Evolutionary conservation across 2,113 vertebrate species (phyloP).

Genomic region (Neopipo cinnamomea): DNA sequence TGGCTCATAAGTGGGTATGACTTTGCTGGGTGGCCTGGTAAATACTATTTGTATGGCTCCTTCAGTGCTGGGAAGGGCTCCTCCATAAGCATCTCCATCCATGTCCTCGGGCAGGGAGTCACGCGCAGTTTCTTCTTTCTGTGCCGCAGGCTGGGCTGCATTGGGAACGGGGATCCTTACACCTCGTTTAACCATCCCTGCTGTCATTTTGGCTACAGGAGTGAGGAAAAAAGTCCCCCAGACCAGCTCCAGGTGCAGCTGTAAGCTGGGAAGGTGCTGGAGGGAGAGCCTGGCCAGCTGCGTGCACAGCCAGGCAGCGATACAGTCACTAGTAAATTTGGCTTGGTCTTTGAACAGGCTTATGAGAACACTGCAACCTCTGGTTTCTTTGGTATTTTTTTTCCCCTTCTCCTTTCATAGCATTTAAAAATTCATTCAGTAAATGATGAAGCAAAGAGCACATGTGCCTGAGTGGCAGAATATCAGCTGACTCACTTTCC

Average conservation of each 20-base stretch:
- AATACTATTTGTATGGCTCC: not conserved
- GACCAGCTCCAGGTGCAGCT: not conserved
- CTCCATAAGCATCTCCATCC: not conserved
- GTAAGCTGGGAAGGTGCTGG: not conserved
- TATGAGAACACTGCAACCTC: not conserved
- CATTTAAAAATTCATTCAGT: conserved; percentile 9
- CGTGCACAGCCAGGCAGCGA: accelerated
- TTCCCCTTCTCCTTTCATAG: not conserved
- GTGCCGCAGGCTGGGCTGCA: accelerated
- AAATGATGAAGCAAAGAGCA: not conserved
- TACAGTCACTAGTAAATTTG: not conserved
- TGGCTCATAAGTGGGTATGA: not conserved
- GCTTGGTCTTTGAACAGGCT: not conserved
- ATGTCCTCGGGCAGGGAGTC: accelerated
- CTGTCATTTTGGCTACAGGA: not conserved
- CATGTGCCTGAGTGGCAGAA: not conserved
- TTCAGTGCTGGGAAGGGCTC: not conserved
- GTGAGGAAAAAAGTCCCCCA: not conserved
- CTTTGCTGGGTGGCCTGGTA: not conserved
- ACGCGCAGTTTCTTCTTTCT: accelerated
- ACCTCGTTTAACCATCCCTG: not conserved
- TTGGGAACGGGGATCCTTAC: not conserved
- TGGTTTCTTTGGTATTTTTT: not conserved
- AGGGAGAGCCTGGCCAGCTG: not conserved
- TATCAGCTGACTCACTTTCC: not conserved